Conservation (phyloP, 2,797 vertebrate genomes). For the Helicolenus hilgendorfi region DNA sequence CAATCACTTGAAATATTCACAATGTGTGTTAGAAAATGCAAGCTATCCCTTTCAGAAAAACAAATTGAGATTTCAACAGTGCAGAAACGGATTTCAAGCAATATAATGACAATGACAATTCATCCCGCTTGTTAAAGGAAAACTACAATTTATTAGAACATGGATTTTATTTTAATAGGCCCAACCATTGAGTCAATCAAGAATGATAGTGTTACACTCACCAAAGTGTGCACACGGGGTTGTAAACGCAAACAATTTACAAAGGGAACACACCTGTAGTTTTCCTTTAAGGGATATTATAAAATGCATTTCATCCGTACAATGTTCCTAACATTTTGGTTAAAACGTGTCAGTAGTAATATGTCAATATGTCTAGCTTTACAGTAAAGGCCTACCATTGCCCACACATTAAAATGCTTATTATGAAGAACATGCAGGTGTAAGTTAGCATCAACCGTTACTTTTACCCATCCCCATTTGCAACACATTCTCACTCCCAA, state of each 20-base stretch:
- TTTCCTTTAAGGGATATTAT: neutral
- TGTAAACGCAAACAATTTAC: neutral
- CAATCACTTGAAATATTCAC: neutral
- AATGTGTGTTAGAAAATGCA: neutral
- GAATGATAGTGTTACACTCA: neutral
- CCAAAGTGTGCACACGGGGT: neutral
- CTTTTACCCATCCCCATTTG: too few species aligned
- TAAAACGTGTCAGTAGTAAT: too few species aligned
- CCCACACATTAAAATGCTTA: too few species aligned
- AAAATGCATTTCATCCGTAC: neutral
- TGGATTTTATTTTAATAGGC: neutral
- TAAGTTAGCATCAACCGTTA: neutral
- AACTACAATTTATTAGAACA: neutral
- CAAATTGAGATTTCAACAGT: neutral
- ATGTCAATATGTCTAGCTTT: too few species aligned
- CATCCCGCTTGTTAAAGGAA: neutral
- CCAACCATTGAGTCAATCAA: neutral
- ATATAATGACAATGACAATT: neutral
- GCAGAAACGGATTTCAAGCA: neutral
- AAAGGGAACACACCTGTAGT: neutral
- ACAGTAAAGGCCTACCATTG: too few species aligned
- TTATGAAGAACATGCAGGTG: neutral
- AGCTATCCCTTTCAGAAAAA: neutral
- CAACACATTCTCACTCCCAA: too few species aligned
- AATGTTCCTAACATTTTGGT: too few species aligned